Conservation (phyloP, 2,888 invertebrate genomes). For the Rhagium mordax region DNA sequence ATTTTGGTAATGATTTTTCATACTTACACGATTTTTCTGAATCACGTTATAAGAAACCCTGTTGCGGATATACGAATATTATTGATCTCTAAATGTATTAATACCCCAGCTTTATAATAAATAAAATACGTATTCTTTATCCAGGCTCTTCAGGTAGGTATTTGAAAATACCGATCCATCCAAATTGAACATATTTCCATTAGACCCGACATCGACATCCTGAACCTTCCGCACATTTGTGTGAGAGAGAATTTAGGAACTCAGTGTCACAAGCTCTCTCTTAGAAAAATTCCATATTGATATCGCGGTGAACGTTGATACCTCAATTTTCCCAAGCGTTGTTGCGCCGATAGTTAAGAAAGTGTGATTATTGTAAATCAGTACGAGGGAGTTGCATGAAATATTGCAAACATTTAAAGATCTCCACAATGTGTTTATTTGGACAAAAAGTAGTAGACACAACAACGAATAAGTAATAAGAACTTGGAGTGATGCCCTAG, state of each 20-base stretch:
- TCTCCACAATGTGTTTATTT: no score
- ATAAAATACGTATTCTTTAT: neutral
- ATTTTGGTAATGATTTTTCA: no score
- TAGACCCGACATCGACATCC: neutral
- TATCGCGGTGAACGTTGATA: neutral
- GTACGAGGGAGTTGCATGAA: no score
- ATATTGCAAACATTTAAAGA: no score
- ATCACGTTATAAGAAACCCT: no score
- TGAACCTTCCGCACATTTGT: neutral
- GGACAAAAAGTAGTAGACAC: no score
- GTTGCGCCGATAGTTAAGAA: no score
- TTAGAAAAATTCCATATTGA: neutral
- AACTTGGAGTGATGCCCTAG: no score
- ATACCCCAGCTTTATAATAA: neutral
- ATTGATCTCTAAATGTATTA: neutral
- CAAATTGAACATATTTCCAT: neutral
- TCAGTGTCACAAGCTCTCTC: neutral
- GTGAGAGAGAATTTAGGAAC: neutral
- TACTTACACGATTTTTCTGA: no score
- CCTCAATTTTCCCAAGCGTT: no score
- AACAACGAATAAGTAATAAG: no score
- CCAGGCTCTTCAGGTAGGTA: neutral
- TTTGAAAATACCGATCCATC: neutral
- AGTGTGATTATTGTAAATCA: no score
- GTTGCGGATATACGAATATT: neutral